phyloP scores from a whole-genome alignment of 2,113 vertebrate species.

The Pitta sordida region DNA sequence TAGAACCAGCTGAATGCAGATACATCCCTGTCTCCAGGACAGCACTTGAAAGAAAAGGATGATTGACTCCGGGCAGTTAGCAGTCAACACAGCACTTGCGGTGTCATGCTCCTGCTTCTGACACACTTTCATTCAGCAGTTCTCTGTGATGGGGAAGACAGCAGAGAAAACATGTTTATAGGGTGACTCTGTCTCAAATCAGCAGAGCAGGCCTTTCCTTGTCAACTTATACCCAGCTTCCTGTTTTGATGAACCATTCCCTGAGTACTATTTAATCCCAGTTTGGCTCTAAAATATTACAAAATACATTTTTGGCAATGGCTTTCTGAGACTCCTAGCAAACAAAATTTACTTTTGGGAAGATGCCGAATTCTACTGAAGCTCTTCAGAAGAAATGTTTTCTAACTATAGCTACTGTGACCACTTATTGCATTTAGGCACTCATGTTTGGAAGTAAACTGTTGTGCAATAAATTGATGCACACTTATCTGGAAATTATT shows the following conservation, averaged over 20 bases:
- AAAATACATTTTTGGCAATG: slow-evolving; percentile 34
- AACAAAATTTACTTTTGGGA: neutral
- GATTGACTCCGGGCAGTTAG: neutral
- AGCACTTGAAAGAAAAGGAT: neutral
- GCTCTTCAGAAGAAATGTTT: neutral
- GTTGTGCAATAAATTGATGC: neutral
- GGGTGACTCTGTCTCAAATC: neutral
- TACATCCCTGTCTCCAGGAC: neutral
- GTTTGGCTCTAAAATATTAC: slow-evolving; percentile 4
- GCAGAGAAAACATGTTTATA: neutral
- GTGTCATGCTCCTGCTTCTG: neutral
- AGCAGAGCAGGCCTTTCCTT: neutral
- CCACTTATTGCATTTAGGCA: neutral
- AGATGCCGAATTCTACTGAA: neutral
- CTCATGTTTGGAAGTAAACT: neutral
- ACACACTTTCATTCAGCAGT: neutral
- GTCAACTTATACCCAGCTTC: slow-evolving; percentile 19
- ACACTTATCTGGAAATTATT: neutral
- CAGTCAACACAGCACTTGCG: neutral
- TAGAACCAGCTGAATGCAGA: neutral
- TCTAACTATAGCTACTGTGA: neutral
- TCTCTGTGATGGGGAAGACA: neutral
- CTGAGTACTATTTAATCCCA: slow-evolving; percentile 14
- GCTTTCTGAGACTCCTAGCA: neutral
- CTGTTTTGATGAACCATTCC: slow-evolving; percentile 13